phyloP scores from a whole-genome alignment of 2,113 vertebrate genomes.

The Saimiri boliviensis region DNA sequence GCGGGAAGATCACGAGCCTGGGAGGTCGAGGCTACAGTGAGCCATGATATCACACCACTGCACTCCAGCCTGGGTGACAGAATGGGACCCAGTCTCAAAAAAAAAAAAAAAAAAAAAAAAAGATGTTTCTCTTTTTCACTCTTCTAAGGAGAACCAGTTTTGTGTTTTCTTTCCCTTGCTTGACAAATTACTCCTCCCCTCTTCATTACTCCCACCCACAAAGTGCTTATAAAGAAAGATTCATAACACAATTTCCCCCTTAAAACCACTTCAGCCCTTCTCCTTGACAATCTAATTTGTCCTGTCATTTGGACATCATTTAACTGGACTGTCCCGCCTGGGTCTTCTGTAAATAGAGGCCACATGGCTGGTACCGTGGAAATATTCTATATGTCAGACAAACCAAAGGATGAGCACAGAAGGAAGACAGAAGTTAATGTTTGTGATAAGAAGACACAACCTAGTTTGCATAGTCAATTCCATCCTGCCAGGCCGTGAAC shows the following conservation, averaged over 20 bases:
- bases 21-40: too few relatives aligned
- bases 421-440: neutral
- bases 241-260: conserved; percentile 8
- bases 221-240: neutral
- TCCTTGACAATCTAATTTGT: neutral
- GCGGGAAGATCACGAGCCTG: too few relatives aligned
- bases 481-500: accelerated
- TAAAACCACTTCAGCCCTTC: neutral
- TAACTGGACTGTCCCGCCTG: neutral
- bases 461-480: neutral
- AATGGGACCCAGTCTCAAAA: too few relatives aligned
- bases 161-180: neutral
- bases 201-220: neutral
- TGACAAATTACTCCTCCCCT: neutral
- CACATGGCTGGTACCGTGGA: too few relatives aligned
- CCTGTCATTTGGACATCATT: neutral
- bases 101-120: neutral
- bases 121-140: neutral
- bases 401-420: too few relatives aligned
- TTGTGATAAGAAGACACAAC: neutral
- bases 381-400: neutral
- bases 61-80: too few relatives aligned
- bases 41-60: too few relatives aligned
- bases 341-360: neutral
- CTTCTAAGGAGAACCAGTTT: neutral